Conservation (phyloP, 2,797 vertebrate species). For the Diceros bicornis region DNA sequence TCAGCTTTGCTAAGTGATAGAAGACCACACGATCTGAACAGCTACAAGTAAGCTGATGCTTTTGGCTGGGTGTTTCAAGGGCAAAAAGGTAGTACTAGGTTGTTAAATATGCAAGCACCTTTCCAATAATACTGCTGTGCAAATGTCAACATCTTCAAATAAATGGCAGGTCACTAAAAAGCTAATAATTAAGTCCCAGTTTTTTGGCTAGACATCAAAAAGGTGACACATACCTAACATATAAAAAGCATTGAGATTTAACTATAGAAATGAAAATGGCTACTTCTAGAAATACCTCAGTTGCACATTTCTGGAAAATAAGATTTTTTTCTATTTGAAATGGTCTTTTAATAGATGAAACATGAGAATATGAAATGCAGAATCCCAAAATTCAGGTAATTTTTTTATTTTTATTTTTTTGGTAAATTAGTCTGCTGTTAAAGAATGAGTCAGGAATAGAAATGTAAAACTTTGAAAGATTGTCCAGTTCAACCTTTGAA, state of each 20-base stretch:
- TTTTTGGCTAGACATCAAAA: slow-evolving; percentile 45
- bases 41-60: background rate
- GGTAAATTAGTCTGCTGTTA: background rate
- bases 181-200: slow-evolving; percentile 18
- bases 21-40: background rate
- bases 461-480: background rate
- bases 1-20: slow-evolving; percentile 10
- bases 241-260: slow-evolving; percentile 22
- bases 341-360: slow-evolving; percentile 14
- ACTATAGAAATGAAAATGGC: background rate
- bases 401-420: background rate
- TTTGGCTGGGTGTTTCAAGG: background rate
- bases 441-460: slow-evolving; percentile 32
- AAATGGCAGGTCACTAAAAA: slow-evolving; percentile 23
- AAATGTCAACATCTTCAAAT: slow-evolving; percentile 64
- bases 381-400: background rate
- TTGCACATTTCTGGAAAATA: slow-evolving; percentile 14
- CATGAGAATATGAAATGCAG: slow-evolving; percentile 41
- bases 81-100: background rate
- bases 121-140: background rate
- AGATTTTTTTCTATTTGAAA: slow-evolving; percentile 19
- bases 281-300: background rate
- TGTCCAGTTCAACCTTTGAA: background rate
- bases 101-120: background rate
- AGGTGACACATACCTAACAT: background rate